These are phyloP conservation scores for Pterocles burchelli DNA, from an alignment of 2,113 vertebrate genomes.

Conservation along the genomic window DNA sequence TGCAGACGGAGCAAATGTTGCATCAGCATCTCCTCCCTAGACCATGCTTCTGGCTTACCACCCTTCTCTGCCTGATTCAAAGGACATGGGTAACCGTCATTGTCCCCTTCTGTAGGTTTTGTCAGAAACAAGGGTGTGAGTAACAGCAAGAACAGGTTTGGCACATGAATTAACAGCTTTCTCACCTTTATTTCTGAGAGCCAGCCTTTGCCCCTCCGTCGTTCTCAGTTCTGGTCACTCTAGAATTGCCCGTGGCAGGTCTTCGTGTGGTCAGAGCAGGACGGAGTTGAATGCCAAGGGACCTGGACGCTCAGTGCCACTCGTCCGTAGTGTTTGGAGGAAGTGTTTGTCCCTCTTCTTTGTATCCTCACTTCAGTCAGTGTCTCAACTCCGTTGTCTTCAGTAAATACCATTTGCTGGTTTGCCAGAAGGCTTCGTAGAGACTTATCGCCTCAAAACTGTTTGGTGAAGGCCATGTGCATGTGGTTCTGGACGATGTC, in stretches of 20 bases:
- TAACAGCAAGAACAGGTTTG: neutral
- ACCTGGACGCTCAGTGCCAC: neutral
- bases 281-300: neutral
- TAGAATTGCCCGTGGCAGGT: neutral
- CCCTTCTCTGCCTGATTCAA: neutral
- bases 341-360: neutral
- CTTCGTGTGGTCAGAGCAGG: neutral
- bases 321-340: neutral
- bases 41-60: neutral
- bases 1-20: neutral
- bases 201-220: neutral
- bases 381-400: neutral
- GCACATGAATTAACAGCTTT: neutral
- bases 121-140: neutral
- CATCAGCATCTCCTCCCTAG: neutral
- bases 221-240: neutral
- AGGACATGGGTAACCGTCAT: neutral
- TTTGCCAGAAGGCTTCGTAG: conserved; percentile 18
- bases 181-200: conserved; percentile 28
- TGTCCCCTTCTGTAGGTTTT: neutral
- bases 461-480: conserved; percentile 38
- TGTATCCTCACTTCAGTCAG: neutral
- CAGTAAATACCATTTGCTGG: neutral
- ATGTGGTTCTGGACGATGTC: conserved; percentile 2
- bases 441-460: neutral